Base-by-base conservation (phyloP, 2,113 vertebrate genomes). In the Dromiciops gliroides region DNA sequence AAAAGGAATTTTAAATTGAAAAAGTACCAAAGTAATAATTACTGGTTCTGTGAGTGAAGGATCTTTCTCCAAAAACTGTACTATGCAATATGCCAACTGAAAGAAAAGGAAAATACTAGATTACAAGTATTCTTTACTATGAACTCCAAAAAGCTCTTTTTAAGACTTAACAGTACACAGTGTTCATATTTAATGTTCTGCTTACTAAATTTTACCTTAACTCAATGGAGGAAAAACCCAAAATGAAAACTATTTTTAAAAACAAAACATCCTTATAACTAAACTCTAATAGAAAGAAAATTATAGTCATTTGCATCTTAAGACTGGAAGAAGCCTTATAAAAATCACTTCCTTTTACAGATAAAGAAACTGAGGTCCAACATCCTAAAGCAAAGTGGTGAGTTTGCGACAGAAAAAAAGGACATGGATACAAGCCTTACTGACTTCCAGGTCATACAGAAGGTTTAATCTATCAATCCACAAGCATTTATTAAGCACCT, bases 61-160 rank as follows among this genome's bases (percentile, higher is more conserved):
- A 98, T 99, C 99, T 99, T 99, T 99, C 99, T 99, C 99, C 98
- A 99, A 99, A 99, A 99, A 99, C 98, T 99, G 99, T 99, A 99
- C 99, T 99, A 99, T 99, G 98, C 99, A 99, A 99, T 99, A 99
- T 0, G 99, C 99, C 99, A 99, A 98, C 99, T 99, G 98, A 94
- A 98, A 96, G 95, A 95, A 91, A 94, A 95, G 93, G 90, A 83
- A 95, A 95, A 95, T 37, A 94, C 47, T 91, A 96, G 83, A 95
- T 90, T 47, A 3, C 96, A 97, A 94, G 95, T 93, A 95, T 37
- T 91, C 95, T 94, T 91, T 48, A 94, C 3, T 89, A 91, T 93
- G 26, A 56, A n/a, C 3, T 93, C 44, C 94, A 94, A 96, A 95
- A 60, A 93, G 8, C 0, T 26, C 91, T 37, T 49, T 90, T 49